Conservation (phyloP, 2,113 vertebrate genomes). For the Erythrolamprus reginae region DNA sequence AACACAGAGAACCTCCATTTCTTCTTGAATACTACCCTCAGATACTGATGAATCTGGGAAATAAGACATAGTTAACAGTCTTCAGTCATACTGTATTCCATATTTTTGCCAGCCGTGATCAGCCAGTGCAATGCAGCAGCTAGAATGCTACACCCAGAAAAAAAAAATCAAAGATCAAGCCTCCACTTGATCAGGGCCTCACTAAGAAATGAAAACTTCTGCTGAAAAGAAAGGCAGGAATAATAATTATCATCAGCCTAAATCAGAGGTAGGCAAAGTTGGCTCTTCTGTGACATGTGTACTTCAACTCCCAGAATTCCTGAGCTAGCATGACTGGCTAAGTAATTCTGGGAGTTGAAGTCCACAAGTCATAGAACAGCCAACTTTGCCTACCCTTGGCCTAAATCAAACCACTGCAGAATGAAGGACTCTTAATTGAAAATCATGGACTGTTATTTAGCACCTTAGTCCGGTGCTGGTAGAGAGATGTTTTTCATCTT, state of each 20-base stretch:
- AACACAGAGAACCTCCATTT: not conserved
- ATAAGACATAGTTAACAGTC: not conserved
- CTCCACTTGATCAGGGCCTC: not conserved
- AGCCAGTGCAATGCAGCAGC: not conserved
- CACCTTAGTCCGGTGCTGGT: not conserved
- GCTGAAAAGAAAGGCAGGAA: not conserved
- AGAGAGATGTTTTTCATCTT: not conserved
- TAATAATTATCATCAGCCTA: not conserved
- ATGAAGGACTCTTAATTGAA: not conserved
- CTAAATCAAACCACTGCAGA: not conserved
- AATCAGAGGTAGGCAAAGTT: too few species aligned
- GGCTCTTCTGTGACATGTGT: too few species aligned
- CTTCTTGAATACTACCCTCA: not conserved
- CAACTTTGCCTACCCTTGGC: too few species aligned
- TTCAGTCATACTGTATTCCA: not conserved
- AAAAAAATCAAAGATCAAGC: not conserved
- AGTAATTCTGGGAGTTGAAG: too few species aligned
- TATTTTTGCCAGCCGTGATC: not conserved
- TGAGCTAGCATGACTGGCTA: too few species aligned
- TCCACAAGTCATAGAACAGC: too few species aligned
- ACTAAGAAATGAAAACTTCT: not conserved
- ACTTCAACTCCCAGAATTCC: too few species aligned
- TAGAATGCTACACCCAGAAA: not conserved
- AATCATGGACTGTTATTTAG: not conserved
- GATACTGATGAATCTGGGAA: not conserved